Base-by-base conservation (phyloP, 2,888 invertebrate species). In the Hydraecia micacea region DNA sequence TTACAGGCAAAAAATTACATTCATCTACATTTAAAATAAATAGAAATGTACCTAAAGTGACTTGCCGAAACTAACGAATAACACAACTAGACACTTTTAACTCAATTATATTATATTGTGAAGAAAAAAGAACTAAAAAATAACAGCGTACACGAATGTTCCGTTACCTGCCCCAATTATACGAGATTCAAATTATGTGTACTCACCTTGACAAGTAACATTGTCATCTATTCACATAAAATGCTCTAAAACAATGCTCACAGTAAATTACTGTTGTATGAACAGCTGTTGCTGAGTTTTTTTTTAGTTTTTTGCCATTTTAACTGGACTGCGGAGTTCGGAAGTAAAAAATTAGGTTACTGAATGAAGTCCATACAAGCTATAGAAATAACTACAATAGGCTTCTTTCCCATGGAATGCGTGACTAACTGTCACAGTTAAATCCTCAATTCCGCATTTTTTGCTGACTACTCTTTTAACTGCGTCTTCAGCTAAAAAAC, bases 121-220 rank as follows among this genome's bases (percentile, higher is more conserved):
- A 39, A 55, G 11, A 42, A 79, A 72, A 58, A 55, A 77, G 18
- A 75, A 52, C 0, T 11, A 74, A 28, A 58, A 71, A 73, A 77
- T 13, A 69, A 67, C 3, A 52, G 11, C 42, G 32, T 28, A 69
- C 66, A 55, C 36, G 7, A 77, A 63, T 73, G 21, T 36, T 13
- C 80, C 77, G 81, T 86, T 86, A 84, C 66, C 9, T 65, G 78
- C 36, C 71, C 75, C 75, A 82, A 84, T 76, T 86, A 76, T 65
- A 60, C 69, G 72, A 70, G 46, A 81, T 70, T 71, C 80, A 78
- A 86, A 80, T 80, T 73, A 84, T 82, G 78, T 80, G 81, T 84
- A 86, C 83, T 90, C 83, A 89, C 89, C 87, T 90, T 90, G 88
- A 87, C 87, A 87, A 71, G 68, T 8, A 83, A 83, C 87, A 87